Base-by-base conservation (phyloP, 35 echinoderm and acorn worm genomes). In the Lytechinus pictus region DNA sequence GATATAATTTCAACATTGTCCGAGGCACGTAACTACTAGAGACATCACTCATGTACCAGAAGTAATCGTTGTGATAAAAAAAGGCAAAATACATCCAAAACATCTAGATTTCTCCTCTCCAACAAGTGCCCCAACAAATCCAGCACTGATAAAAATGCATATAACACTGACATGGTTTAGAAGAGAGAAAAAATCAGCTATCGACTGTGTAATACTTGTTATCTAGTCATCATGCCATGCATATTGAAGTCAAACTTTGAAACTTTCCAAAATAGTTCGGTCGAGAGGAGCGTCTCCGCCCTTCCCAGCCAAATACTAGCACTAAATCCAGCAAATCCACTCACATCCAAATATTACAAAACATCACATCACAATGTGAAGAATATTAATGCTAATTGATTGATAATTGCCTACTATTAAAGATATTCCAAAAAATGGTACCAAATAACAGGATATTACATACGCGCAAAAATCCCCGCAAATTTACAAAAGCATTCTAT, bases 401-500 rank as follows among this genome's bases (percentile, higher is more conserved):
- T 79, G 12, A 79, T 71, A 79, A 79, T 79, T 79, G 66, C 66
- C 66, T 79, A 79, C 19, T 44, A 44, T 44, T 44, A 44, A 44
- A n/a, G 14, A 79, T 16, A 24, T 4, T 79, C n/a, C 21, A 4
- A 79, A 79, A 79, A 79, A 0, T 58, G 19, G 66, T 79, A 79
- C 66, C 66, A n/a, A 79, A 79, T 24, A 79, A 79, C 66, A 79
- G 66, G 66, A 79, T 79, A 79, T 79, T 79, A 79, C 66, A 79
- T 79, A 79, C n/a, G 66, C 66, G 66, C 66, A 79, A 24, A n/a
- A 79, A 79, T 79, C 66, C 66, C 66, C 66, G 66, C 66, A 79
- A 79, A 79, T 79, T 79, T 79, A 79, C 66, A 79, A 79, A 79
- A 79, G 66, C 66, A 79, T 79, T 79, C 66, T 79, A 79, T 79